Evolutionary conservation across 2,888 invertebrate species (phyloP).

Genomic region (Pachydiplax longipennis): DNA sequence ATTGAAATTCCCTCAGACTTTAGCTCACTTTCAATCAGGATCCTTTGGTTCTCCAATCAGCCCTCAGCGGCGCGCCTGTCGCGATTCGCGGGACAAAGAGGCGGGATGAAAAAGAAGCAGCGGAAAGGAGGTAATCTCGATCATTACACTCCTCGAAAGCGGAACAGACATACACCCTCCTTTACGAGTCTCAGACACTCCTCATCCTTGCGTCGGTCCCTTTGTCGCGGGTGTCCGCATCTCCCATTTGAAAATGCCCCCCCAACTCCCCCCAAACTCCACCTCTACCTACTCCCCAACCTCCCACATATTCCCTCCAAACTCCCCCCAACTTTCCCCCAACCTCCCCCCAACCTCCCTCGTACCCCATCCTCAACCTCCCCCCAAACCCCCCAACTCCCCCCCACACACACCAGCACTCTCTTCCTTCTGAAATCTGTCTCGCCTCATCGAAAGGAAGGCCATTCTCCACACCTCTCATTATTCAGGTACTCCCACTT

Average conservation of each 20-base stretch:
- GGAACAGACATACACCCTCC: not conserved
- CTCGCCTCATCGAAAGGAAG: not conserved
- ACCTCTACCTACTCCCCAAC: not conserved
- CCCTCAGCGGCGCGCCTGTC: no score
- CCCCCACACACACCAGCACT: not conserved
- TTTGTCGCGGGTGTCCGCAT: not conserved
- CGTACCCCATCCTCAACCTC: no score
- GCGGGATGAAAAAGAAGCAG: not conserved
- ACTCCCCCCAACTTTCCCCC: no score
- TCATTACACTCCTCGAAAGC: not conserved
- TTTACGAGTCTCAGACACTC: not conserved
- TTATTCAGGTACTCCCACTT: not conserved
- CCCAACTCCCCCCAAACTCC: not conserved
- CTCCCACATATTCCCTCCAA: not conserved
- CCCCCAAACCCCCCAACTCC: not conserved
- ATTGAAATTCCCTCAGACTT: no score
- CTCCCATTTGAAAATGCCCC: not conserved
- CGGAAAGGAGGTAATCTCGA: not conserved
- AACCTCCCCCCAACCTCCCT: no score
- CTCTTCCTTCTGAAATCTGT: not conserved
- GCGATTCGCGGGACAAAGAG: not conserved
- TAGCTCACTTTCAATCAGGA: no score
- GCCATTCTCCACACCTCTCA: not conserved
- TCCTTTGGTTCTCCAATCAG: no score
- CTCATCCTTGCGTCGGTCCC: not conserved